Percentiles rank a stretch among this genome's conserved stretches.
These are phyloP conservation scores for Scartelaos histophorus DNA, from an alignment of 2,113 vertebrate genomes.

Conservation along the genomic window DNA sequence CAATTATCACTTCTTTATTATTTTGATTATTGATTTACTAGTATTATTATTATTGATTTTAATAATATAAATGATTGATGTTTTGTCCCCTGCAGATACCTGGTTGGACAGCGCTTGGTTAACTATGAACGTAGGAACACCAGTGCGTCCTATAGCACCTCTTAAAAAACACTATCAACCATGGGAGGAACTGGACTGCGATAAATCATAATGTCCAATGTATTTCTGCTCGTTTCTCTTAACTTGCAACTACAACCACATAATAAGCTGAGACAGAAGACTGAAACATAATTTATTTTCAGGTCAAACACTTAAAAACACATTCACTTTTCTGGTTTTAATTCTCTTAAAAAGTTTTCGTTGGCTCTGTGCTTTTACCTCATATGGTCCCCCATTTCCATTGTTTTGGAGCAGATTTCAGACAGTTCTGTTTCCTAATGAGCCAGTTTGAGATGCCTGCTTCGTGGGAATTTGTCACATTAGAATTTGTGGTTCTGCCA, in stretches of 20 bases:
- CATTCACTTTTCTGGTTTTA: not conserved
- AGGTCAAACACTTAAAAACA: not conserved
- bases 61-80: not conserved
- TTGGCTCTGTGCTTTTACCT: slow-evolving; percentile 41
- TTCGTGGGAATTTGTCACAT: slow-evolving; percentile 1
- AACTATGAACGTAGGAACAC: slow-evolving; percentile 88
- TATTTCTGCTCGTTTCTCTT: slow-evolving; percentile 17
- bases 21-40: not conserved
- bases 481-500: slow-evolving; percentile 3
- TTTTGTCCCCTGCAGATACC: slow-evolving; percentile 79
- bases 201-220: slow-evolving; percentile 20
- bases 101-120: slow-evolving; percentile 95
- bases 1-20: not conserved
- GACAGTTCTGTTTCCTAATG: slow-evolving; percentile 11
- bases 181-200: slow-evolving; percentile 12
- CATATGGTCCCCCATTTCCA: slow-evolving; percentile 39
- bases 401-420: slow-evolving; percentile 29
- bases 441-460: slow-evolving; percentile 12
- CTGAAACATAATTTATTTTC: slow-evolving; percentile 15
- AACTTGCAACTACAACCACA: not conserved
- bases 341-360: slow-evolving; percentile 22
- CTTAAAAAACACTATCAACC: slow-evolving; percentile 25
- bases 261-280: slow-evolving; percentile 13
- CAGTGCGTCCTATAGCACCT: slow-evolving; percentile 21
- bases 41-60: too few relatives aligned